Evolutionary conservation across 2,888 invertebrate genomes (phyloP).

Genomic region (Ramazzottius varieornatus): DNA sequence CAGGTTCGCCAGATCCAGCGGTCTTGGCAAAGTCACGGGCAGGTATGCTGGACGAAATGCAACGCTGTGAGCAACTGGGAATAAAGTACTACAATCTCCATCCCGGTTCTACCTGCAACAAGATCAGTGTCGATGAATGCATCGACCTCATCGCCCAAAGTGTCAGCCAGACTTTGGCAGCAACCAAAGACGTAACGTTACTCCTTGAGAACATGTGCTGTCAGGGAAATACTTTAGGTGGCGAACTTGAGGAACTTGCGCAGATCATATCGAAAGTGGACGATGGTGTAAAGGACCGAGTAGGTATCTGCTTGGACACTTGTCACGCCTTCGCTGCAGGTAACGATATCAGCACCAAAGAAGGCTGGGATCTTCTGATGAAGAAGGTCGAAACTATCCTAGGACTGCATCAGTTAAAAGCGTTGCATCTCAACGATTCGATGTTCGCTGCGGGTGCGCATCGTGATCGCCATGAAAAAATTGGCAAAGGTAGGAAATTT

Average conservation of each 20-base stretch:
- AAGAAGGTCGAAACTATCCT: slow-evolving; percentile 21
- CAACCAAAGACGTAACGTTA: slow-evolving; percentile 16
- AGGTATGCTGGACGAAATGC: slow-evolving; percentile 16
- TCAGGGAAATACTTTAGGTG: slow-evolving; percentile 22
- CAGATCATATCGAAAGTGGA: slow-evolving; percentile 14
- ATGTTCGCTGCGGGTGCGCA: slow-evolving; percentile 19
- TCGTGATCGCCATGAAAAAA: slow-evolving; percentile 26
- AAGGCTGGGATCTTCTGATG: slow-evolving; percentile 21
- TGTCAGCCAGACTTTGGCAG: slow-evolving; percentile 18
- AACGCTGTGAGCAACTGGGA: slow-evolving; percentile 18
- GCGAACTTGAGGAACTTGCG: slow-evolving; percentile 14
- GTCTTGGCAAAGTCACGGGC: slow-evolving; percentile 16
- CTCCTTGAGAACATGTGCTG: slow-evolving; percentile 17
- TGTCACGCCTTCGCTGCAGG: slow-evolving; percentile 26
- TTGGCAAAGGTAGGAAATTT: slow-evolving; percentile 26
- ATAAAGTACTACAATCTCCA: slow-evolving; percentile 18
- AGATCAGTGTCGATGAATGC: slow-evolving; percentile 16
- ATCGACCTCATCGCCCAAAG: slow-evolving; percentile 19
- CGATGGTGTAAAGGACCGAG: slow-evolving; percentile 9
- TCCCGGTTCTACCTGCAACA: slow-evolving; percentile 19
- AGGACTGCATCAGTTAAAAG: slow-evolving; percentile 25
- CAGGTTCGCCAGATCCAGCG: slow-evolving; percentile 8
- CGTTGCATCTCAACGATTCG: slow-evolving; percentile 28
- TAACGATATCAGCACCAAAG: slow-evolving; percentile 21
- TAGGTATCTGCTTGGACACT: slow-evolving; percentile 18